Base-by-base conservation (phyloP, 2,888 invertebrate genomes). In the Hemithea aestivaria region DNA sequence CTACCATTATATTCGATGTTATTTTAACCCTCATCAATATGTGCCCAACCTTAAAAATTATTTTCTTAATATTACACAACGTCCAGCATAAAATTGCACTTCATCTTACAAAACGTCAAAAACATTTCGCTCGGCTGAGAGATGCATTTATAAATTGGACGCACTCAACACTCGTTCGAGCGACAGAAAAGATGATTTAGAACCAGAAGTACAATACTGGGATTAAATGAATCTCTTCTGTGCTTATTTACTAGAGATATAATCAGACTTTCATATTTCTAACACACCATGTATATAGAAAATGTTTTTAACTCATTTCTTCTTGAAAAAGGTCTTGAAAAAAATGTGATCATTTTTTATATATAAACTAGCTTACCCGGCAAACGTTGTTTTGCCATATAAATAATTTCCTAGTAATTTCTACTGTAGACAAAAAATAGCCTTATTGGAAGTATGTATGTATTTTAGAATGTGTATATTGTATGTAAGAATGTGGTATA, bases 201-300 rank as follows among this genome's bases (percentile, higher is more conserved):
- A 16, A 27, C 28, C 25, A 35, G 25, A 25, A 30, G n/a, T 1
- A 8, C 10, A 30, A 37, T 36, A 41, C 33, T 36, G 36, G 36
- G 22, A 35, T 28, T 28, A 35, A 33, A 22, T 33, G 27, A 45
- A 40, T 45, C 35, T 45, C 40, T 20, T 11, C 2, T 12, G 27
- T 27, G 7, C 20, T 23, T 40, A 40, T 26, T 23, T 26, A 21
- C 34, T 35, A 39, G 6, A n/a, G 34, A 20, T 23, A 26, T 42
- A 23, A 26, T 42, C 34, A 37, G 30, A 22, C 32, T 38, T 34
- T 22, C 16, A 8, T 35, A 21, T 30, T 26, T 27, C 27, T 27
- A 20, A 16, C 23, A 35, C 34, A 31, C 11, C 29, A 37, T 31
- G 31, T 20, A 16, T 25, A 21, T 24, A 12, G 20, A 27, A 27